A percentile compares a stretch with the other conserved stretches of the same genome.
These are phyloP conservation scores for Parasteatoda tepidariorum DNA, from an alignment of 1,140 invertebrate genomes.

Conservation along the genomic window DNA sequence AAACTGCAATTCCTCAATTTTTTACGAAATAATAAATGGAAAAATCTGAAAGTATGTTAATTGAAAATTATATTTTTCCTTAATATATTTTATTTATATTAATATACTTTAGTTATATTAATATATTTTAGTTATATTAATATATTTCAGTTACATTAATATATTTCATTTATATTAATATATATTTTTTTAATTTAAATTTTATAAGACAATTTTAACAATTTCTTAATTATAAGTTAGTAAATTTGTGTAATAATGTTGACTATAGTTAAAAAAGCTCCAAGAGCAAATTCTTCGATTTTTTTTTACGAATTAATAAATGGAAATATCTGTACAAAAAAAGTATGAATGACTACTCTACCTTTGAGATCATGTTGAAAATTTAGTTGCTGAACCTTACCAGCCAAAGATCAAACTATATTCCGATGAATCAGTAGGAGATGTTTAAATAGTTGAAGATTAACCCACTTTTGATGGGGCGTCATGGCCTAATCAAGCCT, in stretches of 20 bases:
- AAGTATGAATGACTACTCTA: neutral
- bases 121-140: too few species aligned
- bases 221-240: neutral
- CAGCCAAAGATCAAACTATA: conserved; percentile 5
- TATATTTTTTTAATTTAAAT: neutral
- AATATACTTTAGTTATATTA: too few species aligned
- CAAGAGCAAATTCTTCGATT: neutral
- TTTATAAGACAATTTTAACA: neutral
- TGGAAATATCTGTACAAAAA: neutral
- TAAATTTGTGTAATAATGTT: too few species aligned
- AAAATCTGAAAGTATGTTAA: too few species aligned
- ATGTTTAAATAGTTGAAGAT: conserved; percentile 30
- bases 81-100: too few species aligned
- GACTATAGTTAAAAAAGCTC: neutral
- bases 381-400: neutral
- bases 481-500: conserved; percentile 24
- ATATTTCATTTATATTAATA: too few species aligned
- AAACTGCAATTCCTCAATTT: too few species aligned
- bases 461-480: conserved; percentile 36
- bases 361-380: conserved; percentile 22
- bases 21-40: too few species aligned
- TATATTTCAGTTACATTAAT: too few species aligned
- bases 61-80: too few species aligned
- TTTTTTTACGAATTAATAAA: too few species aligned
- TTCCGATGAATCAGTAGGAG: neutral